Base-by-base conservation (phyloP, 2,113 vertebrate genomes). In the Triplophysa rosa region DNA sequence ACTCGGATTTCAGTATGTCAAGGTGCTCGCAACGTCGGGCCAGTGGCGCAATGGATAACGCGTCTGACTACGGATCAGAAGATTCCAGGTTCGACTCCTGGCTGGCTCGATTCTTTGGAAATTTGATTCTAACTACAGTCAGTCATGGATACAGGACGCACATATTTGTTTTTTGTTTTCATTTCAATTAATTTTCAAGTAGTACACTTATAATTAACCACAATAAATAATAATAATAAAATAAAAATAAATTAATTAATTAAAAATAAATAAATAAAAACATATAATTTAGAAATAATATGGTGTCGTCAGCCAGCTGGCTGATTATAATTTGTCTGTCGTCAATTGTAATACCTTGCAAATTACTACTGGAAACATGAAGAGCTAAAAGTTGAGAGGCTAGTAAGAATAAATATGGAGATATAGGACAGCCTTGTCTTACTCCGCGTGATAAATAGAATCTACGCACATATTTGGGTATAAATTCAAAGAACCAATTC, bases 61-160 rank as follows among this genome's bases (percentile, higher is more conserved):
- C 92, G 93, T 93, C 92, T 94, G 92, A 93, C 93, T 94, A 93
- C 92, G 92, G 92, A 93, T 94, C 93, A 94, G 92, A 94, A 93
- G 93, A 94, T 94, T 94, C 91, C 88, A 94, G 93, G 92, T 94
- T 95, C 91, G 92, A 94, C 92, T 94, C 93, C 93, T 94, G 93
- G 93, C 93, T 94, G 91, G 92, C 91, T 94, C 88, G 90, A n/a
- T n/a, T 29, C 29, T 29, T 4, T 29, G 0, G 29, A 29, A 29
- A 29, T 29, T 4, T 29, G 29, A 29, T 29, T 29, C 29, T 4
- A 29, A 29, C 29, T 29, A 29, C 29, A 29, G 0, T 29, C 0
- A 29, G 29, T 29, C 29, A 29, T 29, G 29, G 29, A 29, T 29
- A 29, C 29, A 29, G 29, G 3, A 29, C 29, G 29, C 29, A 29